phyloP scores from a whole-genome alignment of 2,113 vertebrate species.

The Ptychochromis oligacanthus region DNA sequence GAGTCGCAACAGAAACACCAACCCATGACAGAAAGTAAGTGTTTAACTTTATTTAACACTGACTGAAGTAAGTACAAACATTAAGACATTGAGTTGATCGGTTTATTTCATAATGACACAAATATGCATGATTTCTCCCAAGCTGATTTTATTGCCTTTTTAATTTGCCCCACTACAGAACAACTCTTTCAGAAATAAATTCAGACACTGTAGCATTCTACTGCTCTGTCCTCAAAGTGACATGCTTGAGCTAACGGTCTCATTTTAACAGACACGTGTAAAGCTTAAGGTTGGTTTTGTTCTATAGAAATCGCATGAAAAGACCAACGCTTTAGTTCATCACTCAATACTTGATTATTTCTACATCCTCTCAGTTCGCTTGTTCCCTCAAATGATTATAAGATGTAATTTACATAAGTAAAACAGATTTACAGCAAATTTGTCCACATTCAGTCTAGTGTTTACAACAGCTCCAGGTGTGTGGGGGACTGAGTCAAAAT shows the following conservation, averaged over 20 bases:
- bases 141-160: background rate
- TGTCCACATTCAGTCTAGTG: too few species aligned
- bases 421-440: too few species aligned
- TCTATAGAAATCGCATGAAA: background rate
- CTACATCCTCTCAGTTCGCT: background rate
- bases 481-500: too few species aligned
- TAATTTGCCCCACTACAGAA: background rate
- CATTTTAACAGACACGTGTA: background rate
- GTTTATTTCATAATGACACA: background rate
- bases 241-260: background rate
- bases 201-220: background rate
- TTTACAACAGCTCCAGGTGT: too few species aligned
- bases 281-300: background rate
- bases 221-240: background rate
- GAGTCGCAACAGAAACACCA: background rate
- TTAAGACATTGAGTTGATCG: background rate
- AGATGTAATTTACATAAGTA: too few species aligned
- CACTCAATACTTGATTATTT: background rate
- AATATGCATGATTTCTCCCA: background rate
- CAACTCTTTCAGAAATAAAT: accelerated
- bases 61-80: background rate
- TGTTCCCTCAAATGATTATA: too few species aligned
- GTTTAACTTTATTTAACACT: constrained; percentile 58
- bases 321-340: background rate
- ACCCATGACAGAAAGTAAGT: constrained; percentile 10